A percentile compares a stretch with the other conserved stretches of the same genome.
Evolutionary conservation across 1,140 invertebrate species (phyloP).

Genomic region (Brachionus sp.): DNA sequence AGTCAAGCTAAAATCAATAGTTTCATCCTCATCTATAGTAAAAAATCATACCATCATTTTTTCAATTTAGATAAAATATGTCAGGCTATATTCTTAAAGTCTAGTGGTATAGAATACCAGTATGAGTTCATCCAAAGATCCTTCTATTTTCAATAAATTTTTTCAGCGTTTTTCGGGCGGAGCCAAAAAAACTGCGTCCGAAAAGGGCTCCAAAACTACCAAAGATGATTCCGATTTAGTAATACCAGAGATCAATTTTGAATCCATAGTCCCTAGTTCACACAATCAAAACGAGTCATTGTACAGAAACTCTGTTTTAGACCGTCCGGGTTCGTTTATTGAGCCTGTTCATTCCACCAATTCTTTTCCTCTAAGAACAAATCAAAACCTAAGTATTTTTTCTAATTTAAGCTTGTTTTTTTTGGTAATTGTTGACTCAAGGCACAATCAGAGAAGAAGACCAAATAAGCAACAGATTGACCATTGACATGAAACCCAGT

Average conservation of each 20-base stretch:
- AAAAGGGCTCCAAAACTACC: background rate
- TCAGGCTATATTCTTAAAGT: background rate
- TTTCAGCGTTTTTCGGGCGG: background rate
- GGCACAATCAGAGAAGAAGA: slow-evolving; percentile 31
- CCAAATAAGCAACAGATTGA: background rate
- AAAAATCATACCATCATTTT: too few species aligned
- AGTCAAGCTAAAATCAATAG: background rate
- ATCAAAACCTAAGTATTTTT: background rate
- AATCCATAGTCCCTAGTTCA: background rate
- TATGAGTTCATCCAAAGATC: background rate
- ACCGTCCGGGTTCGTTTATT: background rate
- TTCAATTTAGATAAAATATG: background rate
- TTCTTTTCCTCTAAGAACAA: background rate
- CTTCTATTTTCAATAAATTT: background rate
- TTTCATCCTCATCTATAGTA: background rate
- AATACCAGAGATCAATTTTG: background rate
- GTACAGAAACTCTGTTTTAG: background rate
- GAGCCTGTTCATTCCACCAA: background rate
- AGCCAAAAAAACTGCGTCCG: background rate
- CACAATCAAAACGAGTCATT: background rate
- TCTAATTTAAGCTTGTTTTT: background rate
- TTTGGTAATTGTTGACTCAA: slow-evolving; percentile 1
- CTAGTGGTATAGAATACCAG: background rate
- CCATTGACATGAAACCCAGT: background rate
- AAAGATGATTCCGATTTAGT: background rate